Evolutionary conservation across 1,140 invertebrate species (phyloP).

Genomic region (Achatina immaculata): DNA sequence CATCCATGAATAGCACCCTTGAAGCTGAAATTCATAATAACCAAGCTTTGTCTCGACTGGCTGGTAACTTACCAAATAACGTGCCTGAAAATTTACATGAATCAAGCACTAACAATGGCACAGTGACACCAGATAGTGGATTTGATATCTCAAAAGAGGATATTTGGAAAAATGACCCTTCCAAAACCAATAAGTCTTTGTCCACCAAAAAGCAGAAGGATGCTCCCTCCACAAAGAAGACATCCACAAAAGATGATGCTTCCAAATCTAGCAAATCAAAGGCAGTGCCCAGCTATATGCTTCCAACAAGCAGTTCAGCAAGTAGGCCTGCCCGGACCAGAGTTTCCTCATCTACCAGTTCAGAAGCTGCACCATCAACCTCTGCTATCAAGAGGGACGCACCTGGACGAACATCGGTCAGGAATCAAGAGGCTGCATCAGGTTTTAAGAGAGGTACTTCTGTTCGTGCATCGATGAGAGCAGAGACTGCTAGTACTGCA

Average conservation of each 20-base stretch:
- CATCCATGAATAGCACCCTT: slow-evolving; percentile 67
- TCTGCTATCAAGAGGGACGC: slow-evolving; percentile 44
- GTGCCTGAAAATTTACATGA: slow-evolving; percentile 41
- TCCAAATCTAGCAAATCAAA: slow-evolving; percentile 43
- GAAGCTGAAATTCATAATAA: slow-evolving; percentile 59
- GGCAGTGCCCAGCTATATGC: slow-evolving; percentile 58
- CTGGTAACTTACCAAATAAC: slow-evolving; percentile 10
- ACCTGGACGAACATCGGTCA: slow-evolving; percentile 47
- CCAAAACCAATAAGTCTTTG: background rate
- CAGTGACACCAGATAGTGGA: slow-evolving; percentile 58
- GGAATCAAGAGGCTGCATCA: slow-evolving; percentile 32
- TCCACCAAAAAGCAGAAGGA: slow-evolving; percentile 6
- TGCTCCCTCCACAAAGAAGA: slow-evolving; percentile 3
- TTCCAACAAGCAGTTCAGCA: slow-evolving; percentile 22
- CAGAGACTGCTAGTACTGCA: slow-evolving; percentile 39
- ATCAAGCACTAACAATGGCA: slow-evolving; percentile 40
- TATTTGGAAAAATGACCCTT: slow-evolving; percentile 51
- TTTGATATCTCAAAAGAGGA: slow-evolving; percentile 58
- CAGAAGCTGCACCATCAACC: background rate
- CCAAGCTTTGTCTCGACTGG: slow-evolving; percentile 41
- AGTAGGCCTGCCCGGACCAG: background rate
- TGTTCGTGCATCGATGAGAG: slow-evolving; percentile 44
- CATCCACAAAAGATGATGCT: slow-evolving; percentile 20
- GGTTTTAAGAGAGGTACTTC: slow-evolving; percentile 38
- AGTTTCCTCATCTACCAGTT: background rate